Evolutionary conservation across 1,140 invertebrate genomes (phyloP).

Genomic region (Mactra quadrangularis): DNA sequence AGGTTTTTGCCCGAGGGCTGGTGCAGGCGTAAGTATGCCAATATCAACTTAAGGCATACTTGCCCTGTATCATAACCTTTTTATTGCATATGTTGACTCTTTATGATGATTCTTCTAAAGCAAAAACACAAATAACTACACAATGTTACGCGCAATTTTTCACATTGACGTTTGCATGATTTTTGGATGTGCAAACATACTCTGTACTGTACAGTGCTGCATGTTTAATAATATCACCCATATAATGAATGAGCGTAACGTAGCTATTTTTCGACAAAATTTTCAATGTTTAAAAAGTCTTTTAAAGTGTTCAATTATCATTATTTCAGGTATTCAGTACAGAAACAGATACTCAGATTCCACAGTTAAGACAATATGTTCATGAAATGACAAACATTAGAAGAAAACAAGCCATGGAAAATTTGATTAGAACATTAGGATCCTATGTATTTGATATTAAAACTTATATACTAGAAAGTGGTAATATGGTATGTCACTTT

Average conservation of each 20-base stretch:
- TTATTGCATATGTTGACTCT: too few relatives aligned
- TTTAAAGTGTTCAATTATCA: not conserved
- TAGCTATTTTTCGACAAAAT: not conserved
- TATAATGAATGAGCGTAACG: not conserved
- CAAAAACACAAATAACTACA: too few relatives aligned
- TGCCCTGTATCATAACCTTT: too few relatives aligned
- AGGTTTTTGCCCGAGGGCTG: too few relatives aligned
- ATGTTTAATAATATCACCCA: not conserved
- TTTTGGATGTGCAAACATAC: not conserved
- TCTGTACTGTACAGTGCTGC: not conserved
- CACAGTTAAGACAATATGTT: slow-evolving; percentile 47
- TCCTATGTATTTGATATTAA: slow-evolving; percentile 59
- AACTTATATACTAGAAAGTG: slow-evolving; percentile 47
- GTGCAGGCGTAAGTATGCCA: too few relatives aligned
- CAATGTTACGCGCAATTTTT: too few relatives aligned
- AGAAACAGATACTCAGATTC: slow-evolving; percentile 58
- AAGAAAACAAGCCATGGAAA: slow-evolving; percentile 33
- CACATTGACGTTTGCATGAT: not conserved
- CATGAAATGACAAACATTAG: slow-evolving; percentile 48
- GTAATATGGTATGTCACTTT: slow-evolving; percentile 10
- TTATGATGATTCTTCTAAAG: too few relatives aligned
- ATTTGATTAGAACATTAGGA: slow-evolving; percentile 48
- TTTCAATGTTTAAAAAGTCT: not conserved
- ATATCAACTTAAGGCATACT: too few relatives aligned
- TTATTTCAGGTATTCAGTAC: slow-evolving; percentile 57